phyloP scores from a whole-genome alignment of 2,888 invertebrate genomes.

The Nephrotoma appendiculata region DNA sequence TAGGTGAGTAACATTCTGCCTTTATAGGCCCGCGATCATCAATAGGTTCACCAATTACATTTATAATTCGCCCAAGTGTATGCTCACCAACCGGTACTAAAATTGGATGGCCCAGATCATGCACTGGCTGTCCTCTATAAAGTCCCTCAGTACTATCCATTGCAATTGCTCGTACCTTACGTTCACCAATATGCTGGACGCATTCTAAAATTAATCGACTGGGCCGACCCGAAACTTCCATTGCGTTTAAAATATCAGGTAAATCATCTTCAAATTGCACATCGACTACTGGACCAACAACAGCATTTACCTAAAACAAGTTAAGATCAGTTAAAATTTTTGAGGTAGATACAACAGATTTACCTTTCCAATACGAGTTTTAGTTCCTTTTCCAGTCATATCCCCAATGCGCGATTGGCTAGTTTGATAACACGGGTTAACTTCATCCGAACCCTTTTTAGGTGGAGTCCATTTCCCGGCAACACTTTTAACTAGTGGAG shows the following conservation, averaged over 20 bases:
- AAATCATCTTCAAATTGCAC: constrained; percentile 82
- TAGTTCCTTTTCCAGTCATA: neutral
- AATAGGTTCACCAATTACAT: constrained; percentile 78
- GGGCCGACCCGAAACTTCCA: constrained; percentile 75
- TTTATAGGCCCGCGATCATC: constrained; percentile 76
- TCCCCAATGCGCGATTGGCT: neutral
- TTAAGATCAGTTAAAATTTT: neutral
- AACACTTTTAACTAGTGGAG: neutral
- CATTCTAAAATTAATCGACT: constrained; percentile 69
- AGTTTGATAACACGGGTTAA: neutral
- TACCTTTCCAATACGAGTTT: neutral
- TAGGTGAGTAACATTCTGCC: constrained; percentile 61
- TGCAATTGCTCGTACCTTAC: constrained; percentile 79
- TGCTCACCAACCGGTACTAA: constrained; percentile 83
- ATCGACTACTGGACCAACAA: constrained; percentile 96
- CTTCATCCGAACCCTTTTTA: neutral
- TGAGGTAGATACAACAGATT: neutral
- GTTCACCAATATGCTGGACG: constrained; percentile 86
- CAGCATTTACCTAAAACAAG: constrained; percentile 51
- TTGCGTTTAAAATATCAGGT: constrained; percentile 86
- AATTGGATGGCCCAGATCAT: constrained; percentile 74
- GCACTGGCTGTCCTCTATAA: constrained; percentile 66
- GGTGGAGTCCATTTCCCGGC: neutral
- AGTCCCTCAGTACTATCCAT: constrained; percentile 91
- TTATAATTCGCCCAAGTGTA: constrained; percentile 85